Evolutionary conservation across 2,113 vertebrate genomes (phyloP).

Genomic region (Penelope pileata): DNA sequence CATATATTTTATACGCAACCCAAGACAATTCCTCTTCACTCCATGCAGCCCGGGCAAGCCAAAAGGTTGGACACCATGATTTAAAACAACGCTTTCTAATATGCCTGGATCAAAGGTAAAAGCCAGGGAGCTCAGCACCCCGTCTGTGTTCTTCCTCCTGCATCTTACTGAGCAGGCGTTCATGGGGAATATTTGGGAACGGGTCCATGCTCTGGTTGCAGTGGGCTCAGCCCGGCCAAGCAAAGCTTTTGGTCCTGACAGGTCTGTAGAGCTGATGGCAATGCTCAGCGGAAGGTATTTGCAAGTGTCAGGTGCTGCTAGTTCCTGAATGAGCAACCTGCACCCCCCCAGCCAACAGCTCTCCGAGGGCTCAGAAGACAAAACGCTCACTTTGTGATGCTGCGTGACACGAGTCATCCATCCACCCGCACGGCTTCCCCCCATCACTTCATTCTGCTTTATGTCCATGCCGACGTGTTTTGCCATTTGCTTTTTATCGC

Average conservation of each 20-base stretch:
- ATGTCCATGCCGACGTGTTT: slow-evolving; percentile 25
- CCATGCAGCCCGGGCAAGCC: too few species aligned
- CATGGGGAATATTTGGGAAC: background rate
- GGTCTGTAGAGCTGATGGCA: background rate
- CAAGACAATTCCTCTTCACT: too few species aligned
- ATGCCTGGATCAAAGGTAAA: background rate
- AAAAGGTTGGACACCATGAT: too few species aligned
- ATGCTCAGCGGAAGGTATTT: background rate
- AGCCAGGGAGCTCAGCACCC: background rate
- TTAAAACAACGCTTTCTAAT: background rate
- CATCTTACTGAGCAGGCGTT: background rate
- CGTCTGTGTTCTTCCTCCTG: background rate
- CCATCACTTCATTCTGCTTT: slow-evolving; percentile 46
- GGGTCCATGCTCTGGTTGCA: background rate
- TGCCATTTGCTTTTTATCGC: slow-evolving; percentile 5
- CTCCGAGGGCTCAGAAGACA: background rate
- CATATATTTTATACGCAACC: too few species aligned
- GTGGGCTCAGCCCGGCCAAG: background rate
- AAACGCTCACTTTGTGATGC: slow-evolving; percentile 7
- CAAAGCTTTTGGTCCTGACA: background rate
- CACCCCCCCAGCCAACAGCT: background rate
- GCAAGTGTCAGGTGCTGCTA: background rate
- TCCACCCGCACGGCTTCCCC: background rate
- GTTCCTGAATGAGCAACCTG: background rate
- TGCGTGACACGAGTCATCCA: background rate